Percentiles rank a stretch among this genome's conserved stretches.
Evolutionary conservation across 2,888 invertebrate species (phyloP).

Genomic region (Stictocephala bisonia): DNA sequence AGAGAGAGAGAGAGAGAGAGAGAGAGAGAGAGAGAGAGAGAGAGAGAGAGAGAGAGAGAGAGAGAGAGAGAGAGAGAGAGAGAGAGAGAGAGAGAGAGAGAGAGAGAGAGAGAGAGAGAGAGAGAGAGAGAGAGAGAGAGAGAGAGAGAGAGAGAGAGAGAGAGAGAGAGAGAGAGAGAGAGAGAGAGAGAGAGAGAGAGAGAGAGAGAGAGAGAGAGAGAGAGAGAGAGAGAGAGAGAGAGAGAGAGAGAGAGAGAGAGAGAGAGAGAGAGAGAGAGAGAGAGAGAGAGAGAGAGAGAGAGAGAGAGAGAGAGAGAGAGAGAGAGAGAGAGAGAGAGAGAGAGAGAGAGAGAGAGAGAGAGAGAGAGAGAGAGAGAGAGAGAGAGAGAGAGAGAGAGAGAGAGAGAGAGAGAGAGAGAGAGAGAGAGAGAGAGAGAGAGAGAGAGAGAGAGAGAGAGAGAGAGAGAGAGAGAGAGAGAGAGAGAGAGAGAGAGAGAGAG

Average conservation of each 20-base stretch:
- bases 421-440: constrained; percentile 14
- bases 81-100: background rate
- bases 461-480: constrained; percentile 16
- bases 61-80: background rate
- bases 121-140: background rate
- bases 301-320: constrained; percentile 7
- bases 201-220: background rate
- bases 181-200: constrained; percentile 12
- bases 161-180: constrained; percentile 1
- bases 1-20: background rate
- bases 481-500: constrained; percentile 8
- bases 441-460: constrained; percentile 6
- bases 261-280: constrained; percentile 19
- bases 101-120: background rate
- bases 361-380: constrained; percentile 21
- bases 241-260: constrained; percentile 2
- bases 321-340: constrained; percentile 8
- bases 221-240: background rate
- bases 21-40: constrained; percentile 2
- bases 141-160: constrained; percentile 3
- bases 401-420: constrained; percentile 1
- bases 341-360: constrained; percentile 1
- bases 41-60: constrained; percentile 10
- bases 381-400: background rate
- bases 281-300: background rate